Percentiles rank a stretch among this genome's conserved stretches.
These are phyloP conservation scores for Scalopus aquaticus DNA, from an alignment of 2,113 vertebrate genomes.

Conservation along the genomic window DNA sequence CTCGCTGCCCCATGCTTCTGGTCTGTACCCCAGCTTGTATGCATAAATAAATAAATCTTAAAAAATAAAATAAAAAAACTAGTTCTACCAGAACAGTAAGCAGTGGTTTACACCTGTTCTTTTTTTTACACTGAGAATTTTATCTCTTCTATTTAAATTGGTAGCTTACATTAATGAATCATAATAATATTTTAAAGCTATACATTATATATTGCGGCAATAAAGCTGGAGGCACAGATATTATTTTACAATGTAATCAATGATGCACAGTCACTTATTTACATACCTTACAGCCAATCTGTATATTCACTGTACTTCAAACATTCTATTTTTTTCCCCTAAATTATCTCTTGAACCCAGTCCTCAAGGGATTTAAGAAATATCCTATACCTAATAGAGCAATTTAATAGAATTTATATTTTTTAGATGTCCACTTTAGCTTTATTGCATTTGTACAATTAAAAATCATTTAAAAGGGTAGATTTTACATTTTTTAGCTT, in stretches of 20 bases:
- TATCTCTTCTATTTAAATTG: conserved; percentile 44
- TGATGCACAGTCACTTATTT: background rate
- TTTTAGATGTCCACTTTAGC: background rate
- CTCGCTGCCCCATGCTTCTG: no score
- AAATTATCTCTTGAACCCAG: background rate
- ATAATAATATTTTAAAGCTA: background rate
- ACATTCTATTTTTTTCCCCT: background rate
- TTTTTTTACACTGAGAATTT: background rate
- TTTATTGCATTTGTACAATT: no score
- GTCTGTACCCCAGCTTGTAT: no score
- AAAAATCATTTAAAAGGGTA: background rate
- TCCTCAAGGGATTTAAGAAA: background rate
- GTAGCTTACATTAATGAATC: background rate
- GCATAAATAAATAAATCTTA: no score
- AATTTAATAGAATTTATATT: conserved; percentile 37
- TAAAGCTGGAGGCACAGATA: background rate
- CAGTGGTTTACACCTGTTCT: background rate
- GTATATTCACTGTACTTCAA: background rate
- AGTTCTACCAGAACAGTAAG: background rate
- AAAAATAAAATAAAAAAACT: no score
- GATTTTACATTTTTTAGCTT: conserved; percentile 42
- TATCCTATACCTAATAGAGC: background rate
- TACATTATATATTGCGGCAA: background rate
- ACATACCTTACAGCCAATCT: background rate
- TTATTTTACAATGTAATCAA: conserved; percentile 18